Base-by-base conservation (phyloP, 30 jellyfish, hydroid and myxozoan species). In the Pseudorhiza aurosa region DNA sequence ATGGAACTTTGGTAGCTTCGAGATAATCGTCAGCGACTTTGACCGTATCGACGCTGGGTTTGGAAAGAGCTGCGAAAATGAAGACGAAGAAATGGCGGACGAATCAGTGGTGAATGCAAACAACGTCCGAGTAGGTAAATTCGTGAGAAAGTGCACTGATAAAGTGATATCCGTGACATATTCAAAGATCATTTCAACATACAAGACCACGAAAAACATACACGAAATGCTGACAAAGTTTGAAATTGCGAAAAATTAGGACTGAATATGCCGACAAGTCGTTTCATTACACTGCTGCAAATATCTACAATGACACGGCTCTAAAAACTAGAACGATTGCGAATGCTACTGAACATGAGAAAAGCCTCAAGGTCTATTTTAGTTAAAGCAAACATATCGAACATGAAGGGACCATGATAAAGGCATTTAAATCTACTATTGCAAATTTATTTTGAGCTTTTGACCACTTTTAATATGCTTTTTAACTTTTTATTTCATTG, bases 1-100 rank as follows among this genome's bases (percentile, higher is more conserved):
- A 33, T 11, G 96, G 96, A 6, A 89, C 85, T 8, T 56, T 62
- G 9, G 90, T 55, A 21, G 92, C 90, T 28, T 69, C 91, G 19
- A 75, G 35, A 80, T 90, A 88, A 17, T 35, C 67, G 8, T 68
- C 79, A 25, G 82, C 89, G 42, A 73, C 37, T 14, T 28, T 32
- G 28, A 0, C 29, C 0, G 10, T 65, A 30, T 32, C 47, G 24
- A 58, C 7, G 14, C n/a, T 26, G 19, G 88, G 56, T 27, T 42
- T 24, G 14, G 67, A 19, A 9, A 3, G 25, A 6, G 11, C 62
- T 47, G 62, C 18, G 62, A 47, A 47, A n/a, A n/a, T n/a, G n/a
- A n/a, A n/a, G n/a, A n/a, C n/a, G n/a, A n/a, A n/a, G n/a, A n/a
- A n/a, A n/a, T n/a, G n/a, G n/a, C n/a, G n/a, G n/a, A n/a, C n/a